Evolutionary conservation across 2,113 vertebrate genomes (phyloP).

Genomic region (Cinclus mexicanus): DNA sequence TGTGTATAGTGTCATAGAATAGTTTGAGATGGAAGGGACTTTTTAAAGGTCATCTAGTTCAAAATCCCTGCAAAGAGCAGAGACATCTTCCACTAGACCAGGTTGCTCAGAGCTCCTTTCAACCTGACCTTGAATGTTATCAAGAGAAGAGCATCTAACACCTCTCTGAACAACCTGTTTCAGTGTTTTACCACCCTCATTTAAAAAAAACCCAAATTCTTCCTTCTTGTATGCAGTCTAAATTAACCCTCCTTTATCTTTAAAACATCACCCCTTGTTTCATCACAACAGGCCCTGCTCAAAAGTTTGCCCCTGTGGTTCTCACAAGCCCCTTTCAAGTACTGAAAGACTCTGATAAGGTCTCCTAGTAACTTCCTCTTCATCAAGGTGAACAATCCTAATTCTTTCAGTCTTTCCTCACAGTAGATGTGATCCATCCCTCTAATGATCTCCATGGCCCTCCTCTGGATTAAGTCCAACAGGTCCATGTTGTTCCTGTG

Average conservation of each 20-base stretch:
- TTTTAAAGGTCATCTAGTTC: not conserved
- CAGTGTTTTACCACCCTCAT: not conserved
- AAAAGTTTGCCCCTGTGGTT: not conserved
- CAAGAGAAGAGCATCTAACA: too few species aligned
- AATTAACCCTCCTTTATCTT: not conserved
- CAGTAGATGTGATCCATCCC: too few species aligned
- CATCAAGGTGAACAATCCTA: not conserved
- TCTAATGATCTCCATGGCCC: not conserved
- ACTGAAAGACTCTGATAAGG: not conserved
- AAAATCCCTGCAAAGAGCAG: not conserved
- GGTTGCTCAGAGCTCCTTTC: not conserved
- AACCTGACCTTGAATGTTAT: not conserved
- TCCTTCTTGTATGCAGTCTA: not conserved
- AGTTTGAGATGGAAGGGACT: not conserved
- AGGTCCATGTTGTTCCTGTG: not conserved
- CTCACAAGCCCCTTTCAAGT: not conserved
- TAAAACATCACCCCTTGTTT: not conserved
- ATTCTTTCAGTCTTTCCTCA: not conserved
- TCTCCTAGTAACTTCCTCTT: not conserved
- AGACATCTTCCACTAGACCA: not conserved
- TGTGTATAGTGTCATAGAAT: not conserved
- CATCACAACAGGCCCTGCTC: not conserved
- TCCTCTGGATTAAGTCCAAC: not conserved
- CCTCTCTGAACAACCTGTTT: not conserved
- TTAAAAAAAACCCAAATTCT: fast-evolving